phyloP scores from a whole-genome alignment of 2,888 invertebrate genomes.

The Hymenopus coronatus region DNA sequence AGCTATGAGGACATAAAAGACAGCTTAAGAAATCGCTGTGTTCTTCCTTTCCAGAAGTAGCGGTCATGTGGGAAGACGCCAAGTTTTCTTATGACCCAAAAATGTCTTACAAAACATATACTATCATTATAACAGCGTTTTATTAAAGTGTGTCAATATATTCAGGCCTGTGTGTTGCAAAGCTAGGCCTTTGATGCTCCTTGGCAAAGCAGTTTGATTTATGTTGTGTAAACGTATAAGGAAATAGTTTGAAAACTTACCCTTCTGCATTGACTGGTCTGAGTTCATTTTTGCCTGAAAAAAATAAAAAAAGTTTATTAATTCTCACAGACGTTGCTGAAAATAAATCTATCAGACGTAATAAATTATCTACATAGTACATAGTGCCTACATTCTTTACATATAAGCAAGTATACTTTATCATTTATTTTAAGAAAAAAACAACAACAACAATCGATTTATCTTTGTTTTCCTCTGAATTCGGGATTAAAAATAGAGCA shows the following conservation, averaged over 20 bases:
- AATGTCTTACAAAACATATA: not conserved
- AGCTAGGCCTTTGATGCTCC: not conserved
- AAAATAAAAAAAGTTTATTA: not conserved
- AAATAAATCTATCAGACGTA: no score
- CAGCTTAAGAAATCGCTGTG: not conserved
- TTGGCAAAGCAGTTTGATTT: not conserved
- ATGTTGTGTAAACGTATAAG: not conserved
- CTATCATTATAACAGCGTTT: not conserved
- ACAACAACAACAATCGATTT: no score
- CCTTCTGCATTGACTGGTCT: constrained; percentile 51
- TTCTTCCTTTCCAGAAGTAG: not conserved
- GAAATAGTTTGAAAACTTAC: constrained; percentile 37
- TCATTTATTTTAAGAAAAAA: no score
- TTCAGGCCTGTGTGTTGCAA: not conserved
- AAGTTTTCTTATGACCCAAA: not conserved
- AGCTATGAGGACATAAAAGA: not conserved
- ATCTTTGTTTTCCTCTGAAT: no score
- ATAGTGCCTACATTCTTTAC: no score
- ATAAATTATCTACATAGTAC: no score
- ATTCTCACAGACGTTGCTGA: not conserved
- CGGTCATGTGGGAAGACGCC: not conserved
- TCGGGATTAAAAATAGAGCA: no score
- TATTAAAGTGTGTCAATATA: not conserved
- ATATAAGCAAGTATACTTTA: no score
- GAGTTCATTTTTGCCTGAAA: constrained; percentile 64